Evolutionary conservation across 1,140 invertebrate genomes (phyloP), one percentile per base, ranked within the genome.

Genomic region (Neelides sp.): DNA sequence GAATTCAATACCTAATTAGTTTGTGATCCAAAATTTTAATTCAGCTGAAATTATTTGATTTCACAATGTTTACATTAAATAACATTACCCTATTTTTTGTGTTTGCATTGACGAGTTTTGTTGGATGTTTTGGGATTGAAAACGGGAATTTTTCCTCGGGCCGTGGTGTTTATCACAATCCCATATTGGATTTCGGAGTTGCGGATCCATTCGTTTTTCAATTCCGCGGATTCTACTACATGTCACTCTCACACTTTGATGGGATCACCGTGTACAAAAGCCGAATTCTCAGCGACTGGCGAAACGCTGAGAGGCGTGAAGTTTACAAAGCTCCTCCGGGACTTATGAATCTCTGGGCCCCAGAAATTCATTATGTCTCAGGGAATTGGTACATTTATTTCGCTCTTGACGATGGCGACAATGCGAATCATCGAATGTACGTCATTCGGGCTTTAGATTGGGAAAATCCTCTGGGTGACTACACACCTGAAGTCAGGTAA

Each of bases 241-340:
- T 59, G 58, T 57, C 63, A 3, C 57, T 60, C 46, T 65, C 65
- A 3, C 44, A 54, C 3, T 42, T 43, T 24, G 35, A 37, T 41
- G 47, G 49, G 35, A 67, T 70, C 15, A 62, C 63, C 48, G 69
- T 71, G 50, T 71, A 69, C n/a, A 71, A 59, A 58, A 48, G 47
- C 8, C 67, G 46, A 68, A 66, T 4, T 64, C 63, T 62, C 57
- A 69, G 10, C 54, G 63, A 51, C 22, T 59, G 49, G 49, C 48
- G 57, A 48, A 19, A 34, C 15, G 54, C 57, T 10, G 41, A 56
- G 23, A 45, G 43, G 20, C 20, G 23, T 8, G 10, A 34, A 2
- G 48, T 59, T 30, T 48, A 42, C 15, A 4, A 17, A 15, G 47
- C 54, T 20, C 53, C 48, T 17, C 3, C n/a, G 4, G 48, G 48